A percentile compares a stretch with the other conserved stretches of the same genome.
These are phyloP conservation scores for Leucoma salicis DNA, from an alignment of 2,888 invertebrate species.

Conservation along the genomic window DNA sequence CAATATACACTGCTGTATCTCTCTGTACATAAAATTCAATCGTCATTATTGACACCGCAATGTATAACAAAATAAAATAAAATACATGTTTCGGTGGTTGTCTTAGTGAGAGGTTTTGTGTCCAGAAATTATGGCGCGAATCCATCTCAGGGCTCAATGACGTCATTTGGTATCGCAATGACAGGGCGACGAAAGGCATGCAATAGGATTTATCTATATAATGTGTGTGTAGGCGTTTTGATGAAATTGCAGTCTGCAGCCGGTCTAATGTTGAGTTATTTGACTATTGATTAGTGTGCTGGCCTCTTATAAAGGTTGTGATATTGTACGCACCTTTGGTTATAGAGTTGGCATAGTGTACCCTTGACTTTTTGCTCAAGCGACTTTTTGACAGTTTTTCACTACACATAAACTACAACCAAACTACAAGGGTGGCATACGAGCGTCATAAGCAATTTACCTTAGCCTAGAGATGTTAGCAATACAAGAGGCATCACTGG, in stretches of 20 bases:
- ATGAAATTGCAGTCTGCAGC: constrained; percentile 42
- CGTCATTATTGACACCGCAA: constrained; percentile 23
- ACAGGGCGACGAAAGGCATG: constrained; percentile 70
- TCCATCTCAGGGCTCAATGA: constrained; percentile 77
- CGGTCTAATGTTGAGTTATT: constrained; percentile 45
- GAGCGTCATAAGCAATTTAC: too few relatives aligned
- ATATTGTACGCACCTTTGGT: too few relatives aligned
- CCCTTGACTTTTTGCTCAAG: too few relatives aligned
- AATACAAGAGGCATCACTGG: too few relatives aligned
- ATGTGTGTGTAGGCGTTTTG: constrained; percentile 34
- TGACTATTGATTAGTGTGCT: constrained; percentile 43
- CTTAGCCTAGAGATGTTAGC: too few relatives aligned
- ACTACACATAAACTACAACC: too few relatives aligned
- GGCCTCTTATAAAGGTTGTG: neutral
- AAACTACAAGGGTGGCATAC: too few relatives aligned
- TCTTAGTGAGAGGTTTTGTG: constrained; percentile 46
- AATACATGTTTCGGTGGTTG: constrained; percentile 1
- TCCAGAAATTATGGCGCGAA: constrained; percentile 76
- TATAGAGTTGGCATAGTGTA: too few relatives aligned
- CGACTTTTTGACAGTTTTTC: too few relatives aligned
- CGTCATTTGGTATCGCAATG: constrained; percentile 76
- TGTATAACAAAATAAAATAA: constrained; percentile 33
- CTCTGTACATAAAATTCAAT: neutral
- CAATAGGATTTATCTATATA: constrained; percentile 51
- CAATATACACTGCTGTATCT: constrained; percentile 39